These are phyloP conservation scores for Aphelinus atriplicis DNA, from an alignment of 1,140 invertebrate species.

Conservation along the genomic window DNA sequence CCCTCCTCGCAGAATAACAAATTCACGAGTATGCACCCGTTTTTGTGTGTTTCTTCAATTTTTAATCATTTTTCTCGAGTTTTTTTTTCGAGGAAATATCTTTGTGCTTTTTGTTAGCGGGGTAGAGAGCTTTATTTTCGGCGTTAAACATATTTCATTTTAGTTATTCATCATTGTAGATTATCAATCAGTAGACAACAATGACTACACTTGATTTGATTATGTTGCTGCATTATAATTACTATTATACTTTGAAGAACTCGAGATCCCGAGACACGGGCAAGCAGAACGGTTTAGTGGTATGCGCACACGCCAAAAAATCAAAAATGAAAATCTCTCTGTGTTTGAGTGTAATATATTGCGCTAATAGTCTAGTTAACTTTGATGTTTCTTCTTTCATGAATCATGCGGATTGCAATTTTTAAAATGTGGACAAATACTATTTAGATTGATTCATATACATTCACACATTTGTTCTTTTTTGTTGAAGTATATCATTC, in stretches of 20 bases:
- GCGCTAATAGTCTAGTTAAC: background rate
- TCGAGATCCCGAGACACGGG: slow-evolving; percentile 63
- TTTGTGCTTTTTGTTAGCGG: slow-evolving; percentile 68
- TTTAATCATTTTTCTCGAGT: slow-evolving; percentile 31
- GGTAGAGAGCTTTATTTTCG: slow-evolving; percentile 74
- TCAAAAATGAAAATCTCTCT: slow-evolving; percentile 53
- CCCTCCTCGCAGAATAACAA: slow-evolving; percentile 3
- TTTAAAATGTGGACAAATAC: no score
- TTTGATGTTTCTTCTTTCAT: no score
- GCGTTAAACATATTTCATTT: slow-evolving; percentile 54
- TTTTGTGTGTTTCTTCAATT: slow-evolving; percentile 41
- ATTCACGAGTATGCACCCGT: slow-evolving; percentile 36
- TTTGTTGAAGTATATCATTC: no score
- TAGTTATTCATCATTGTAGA: slow-evolving; percentile 58
- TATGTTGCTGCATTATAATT: slow-evolving; percentile 55
- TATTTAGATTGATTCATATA: no score
- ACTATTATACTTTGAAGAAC: slow-evolving; percentile 55
- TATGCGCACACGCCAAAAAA: slow-evolving; percentile 56
- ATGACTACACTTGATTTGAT: slow-evolving; percentile 63
- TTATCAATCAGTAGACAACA: slow-evolving; percentile 60
- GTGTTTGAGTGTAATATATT: slow-evolving; percentile 60
- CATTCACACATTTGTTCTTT: no score
- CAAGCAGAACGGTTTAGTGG: slow-evolving; percentile 33
- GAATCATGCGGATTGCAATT: no score
- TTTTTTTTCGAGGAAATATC: slow-evolving; percentile 43